Conservation (phyloP, 2,797 vertebrate genomes). For the Heterohyrax brucei region DNA sequence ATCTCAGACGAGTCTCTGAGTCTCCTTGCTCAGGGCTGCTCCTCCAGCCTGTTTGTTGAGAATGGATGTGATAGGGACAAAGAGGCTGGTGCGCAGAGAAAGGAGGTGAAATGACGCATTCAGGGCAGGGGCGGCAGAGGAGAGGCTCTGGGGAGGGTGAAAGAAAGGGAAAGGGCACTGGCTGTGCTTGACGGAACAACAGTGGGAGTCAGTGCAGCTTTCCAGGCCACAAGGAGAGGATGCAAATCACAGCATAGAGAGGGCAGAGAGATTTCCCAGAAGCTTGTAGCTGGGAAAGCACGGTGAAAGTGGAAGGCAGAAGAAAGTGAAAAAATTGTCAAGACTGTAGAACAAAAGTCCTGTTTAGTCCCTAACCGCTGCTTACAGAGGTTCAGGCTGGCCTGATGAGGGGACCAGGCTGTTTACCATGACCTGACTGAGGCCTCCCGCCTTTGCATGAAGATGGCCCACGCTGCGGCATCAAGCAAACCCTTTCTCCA, state of each 20-base stretch:
- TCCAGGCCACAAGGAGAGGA: not conserved
- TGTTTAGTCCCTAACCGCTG: not conserved
- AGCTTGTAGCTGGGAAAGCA: accelerated
- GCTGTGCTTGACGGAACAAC: not conserved
- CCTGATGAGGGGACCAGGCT: not conserved
- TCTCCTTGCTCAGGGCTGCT: accelerated
- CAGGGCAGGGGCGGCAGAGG: not conserved
- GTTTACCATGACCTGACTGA: not conserved
- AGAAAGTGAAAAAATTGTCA: not conserved
- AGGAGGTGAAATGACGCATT: not conserved
- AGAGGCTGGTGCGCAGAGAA: constrained; percentile 31
- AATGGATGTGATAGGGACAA: not conserved
- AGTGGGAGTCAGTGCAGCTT: not conserved
- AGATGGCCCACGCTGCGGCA: not conserved
- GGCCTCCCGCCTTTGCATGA: not conserved
- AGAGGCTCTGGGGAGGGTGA: not conserved
- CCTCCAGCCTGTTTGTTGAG: not conserved
- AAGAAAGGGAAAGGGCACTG: not conserved
- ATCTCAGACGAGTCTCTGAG: not conserved
- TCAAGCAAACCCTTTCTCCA: constrained; percentile 10
- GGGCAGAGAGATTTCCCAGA: not conserved
- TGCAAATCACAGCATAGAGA: not conserved
- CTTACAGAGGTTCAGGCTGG: not conserved
- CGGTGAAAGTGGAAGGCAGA: not conserved
- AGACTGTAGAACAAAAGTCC: too few relatives aligned